Conservation (phyloP, 1,140 invertebrate genomes). For the Aricia agestis region DNA sequence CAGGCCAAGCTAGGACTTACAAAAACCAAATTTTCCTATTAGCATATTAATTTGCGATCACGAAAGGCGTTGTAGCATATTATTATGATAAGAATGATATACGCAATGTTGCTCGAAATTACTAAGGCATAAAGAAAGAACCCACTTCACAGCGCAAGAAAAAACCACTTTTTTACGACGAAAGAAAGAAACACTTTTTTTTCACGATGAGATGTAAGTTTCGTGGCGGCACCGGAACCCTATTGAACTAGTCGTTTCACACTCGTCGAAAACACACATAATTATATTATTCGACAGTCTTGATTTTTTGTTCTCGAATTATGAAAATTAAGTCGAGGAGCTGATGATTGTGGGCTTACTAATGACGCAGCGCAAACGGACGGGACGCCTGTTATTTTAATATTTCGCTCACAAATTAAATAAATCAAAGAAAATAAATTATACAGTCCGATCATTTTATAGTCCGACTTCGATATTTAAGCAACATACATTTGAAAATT, state of each 20-base stretch:
- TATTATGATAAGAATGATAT: neutral
- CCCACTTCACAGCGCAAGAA: neutral
- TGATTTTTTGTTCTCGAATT: slow-evolving; percentile 66
- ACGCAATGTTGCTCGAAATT: neutral
- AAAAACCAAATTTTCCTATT: neutral
- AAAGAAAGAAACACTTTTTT: slow-evolving; percentile 16
- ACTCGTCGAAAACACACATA: slow-evolving; percentile 64
- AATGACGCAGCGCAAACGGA: slow-evolving; percentile 47
- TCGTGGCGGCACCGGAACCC: slow-evolving; percentile 33
- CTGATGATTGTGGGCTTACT: slow-evolving; percentile 56
- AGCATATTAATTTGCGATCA: neutral
- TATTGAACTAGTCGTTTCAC: slow-evolving; percentile 70
- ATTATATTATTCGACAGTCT: slow-evolving; percentile 63
- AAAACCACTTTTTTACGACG: slow-evolving; percentile 15
- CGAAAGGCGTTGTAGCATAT: neutral
- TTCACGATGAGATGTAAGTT: slow-evolving; percentile 37
- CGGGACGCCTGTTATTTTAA: slow-evolving; percentile 22
- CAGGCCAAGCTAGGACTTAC: neutral
- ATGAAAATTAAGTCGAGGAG: slow-evolving; percentile 65
- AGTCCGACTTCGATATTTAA: neutral
- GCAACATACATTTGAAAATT: neutral
- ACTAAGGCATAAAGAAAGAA: neutral
- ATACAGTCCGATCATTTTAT: neutral
- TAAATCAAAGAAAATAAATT: slow-evolving; percentile 1
- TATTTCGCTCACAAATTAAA: slow-evolving; percentile 14